Base-by-base conservation (phyloP, 2,797 vertebrate genomes). In the Knipowitschia caucasica region DNA sequence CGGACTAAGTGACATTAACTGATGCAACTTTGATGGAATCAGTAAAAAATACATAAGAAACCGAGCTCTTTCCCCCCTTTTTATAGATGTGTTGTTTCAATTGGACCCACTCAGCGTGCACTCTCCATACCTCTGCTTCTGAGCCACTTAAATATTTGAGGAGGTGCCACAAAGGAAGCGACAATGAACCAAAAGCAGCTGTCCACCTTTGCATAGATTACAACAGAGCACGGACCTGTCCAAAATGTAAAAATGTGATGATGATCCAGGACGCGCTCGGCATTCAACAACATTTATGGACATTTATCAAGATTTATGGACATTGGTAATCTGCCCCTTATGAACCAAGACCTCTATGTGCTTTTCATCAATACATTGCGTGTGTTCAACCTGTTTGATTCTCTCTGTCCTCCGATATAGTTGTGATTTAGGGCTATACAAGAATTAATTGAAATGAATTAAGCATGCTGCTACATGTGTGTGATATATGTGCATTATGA, bases 121-220 rank as follows among this genome's bases (percentile, higher is more conserved):
- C 42, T 44, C 42, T 44, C 38, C 59, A 45, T 14, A 40, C 38
- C 66, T 34, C 44, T n/a, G 31, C 46, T 59, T 47, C 60, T 72
- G 36, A 57, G 67, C 52, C 53, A 70, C 71, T 69, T 75, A 53
- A 81, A 82, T 83, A 80, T 84, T 75, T 84, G 67, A 84, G 52
- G 51, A 50, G 53, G 45, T 4, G n/a, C 15, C 46, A 69, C 67
- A 70, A 66, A 40, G 42, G 8, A 43, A 39, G 30, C 30, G 23
- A 10, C 17, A 46, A n/a, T 4, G 23, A 40, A 6, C 23, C 23
- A 9, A n/a, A 38, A 31, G 1, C 24, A 33, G 40, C 50, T n/a
- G 40, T 53, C 7, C 40, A 21, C 40, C 8, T 38, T 56, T 27
- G 10, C 38, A 3, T 23, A 30, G 12, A 11, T 24, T 43, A 3